phyloP scores from a whole-genome alignment of 2,113 vertebrate genomes.

The Dissostichus mawsoni region DNA sequence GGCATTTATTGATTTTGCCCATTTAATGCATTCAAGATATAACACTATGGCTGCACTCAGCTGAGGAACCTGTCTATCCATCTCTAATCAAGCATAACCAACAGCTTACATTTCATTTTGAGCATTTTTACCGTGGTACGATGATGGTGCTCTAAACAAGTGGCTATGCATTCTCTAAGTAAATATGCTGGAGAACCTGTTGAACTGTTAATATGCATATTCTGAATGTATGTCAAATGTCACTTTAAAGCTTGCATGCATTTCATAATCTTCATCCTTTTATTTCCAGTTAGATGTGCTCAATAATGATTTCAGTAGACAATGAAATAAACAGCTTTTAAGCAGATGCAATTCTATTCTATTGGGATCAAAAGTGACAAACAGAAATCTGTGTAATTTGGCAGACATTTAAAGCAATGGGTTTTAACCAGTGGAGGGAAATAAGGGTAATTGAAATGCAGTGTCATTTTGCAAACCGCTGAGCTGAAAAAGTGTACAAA shows the following conservation, averaged over 20 bases:
- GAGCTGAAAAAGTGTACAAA: constrained; percentile 51
- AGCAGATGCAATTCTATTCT: constrained; percentile 22
- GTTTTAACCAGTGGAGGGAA: constrained; percentile 26
- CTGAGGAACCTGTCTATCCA: constrained; percentile 41
- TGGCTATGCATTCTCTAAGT: neutral
- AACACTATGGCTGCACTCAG: constrained; percentile 38
- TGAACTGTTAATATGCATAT: constrained; percentile 3
- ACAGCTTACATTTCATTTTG: constrained; percentile 48
- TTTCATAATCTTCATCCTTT: neutral
- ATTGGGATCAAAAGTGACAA: constrained; percentile 35
- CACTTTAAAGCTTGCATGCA: neutral
- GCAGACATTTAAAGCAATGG: constrained; percentile 38
- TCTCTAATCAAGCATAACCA: constrained; percentile 54
- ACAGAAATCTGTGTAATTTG: constrained; percentile 34
- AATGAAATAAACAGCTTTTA: constrained; percentile 24
- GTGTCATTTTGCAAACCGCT: constrained; percentile 56
- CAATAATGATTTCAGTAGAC: constrained; percentile 14
- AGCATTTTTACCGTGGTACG: constrained; percentile 7
- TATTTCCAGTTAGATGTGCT: constrained; percentile 22
- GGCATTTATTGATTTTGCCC: constrained; percentile 71
- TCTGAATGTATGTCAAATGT: neutral
- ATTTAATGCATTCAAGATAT: constrained; percentile 65
- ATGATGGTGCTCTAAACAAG: constrained; percentile 10
- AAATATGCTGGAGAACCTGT: constrained; percentile 10
- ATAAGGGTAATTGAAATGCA: constrained; percentile 55